phyloP scores from a whole-genome alignment of 2,888 invertebrate species.

The Aricia artaxerxes region DNA sequence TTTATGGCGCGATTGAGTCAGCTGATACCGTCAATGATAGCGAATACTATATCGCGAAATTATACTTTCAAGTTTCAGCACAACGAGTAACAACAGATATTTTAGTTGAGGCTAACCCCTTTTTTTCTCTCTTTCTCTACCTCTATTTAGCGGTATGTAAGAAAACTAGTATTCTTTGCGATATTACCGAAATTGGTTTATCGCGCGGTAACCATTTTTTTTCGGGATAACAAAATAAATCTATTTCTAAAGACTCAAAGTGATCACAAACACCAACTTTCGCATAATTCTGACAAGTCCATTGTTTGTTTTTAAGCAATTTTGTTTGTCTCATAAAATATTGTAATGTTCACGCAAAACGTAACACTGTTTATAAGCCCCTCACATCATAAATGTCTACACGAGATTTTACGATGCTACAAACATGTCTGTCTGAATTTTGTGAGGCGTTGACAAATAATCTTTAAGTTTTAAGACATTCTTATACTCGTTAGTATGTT shows the following conservation, averaged over 20 bases:
- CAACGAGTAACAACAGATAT: background rate
- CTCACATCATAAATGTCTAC: slow-evolving; percentile 22
- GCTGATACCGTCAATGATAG: slow-evolving; percentile 26
- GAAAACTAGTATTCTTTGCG: no score
- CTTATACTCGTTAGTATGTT: background rate
- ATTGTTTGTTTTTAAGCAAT: background rate
- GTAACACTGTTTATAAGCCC: slow-evolving; percentile 17
- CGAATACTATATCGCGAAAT: slow-evolving; percentile 20
- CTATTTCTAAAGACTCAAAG: no score
- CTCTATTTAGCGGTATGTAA: no score
- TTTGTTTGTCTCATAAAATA: slow-evolving; percentile 7
- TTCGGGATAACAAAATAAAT: no score
- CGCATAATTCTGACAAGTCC: background rate
- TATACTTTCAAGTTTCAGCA: background rate
- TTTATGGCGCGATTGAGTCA: slow-evolving; percentile 20
- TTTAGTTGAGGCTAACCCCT: no score
- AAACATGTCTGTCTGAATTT: slow-evolving; percentile 22
- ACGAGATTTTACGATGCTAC: slow-evolving; percentile 14
- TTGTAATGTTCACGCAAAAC: slow-evolving; percentile 11
- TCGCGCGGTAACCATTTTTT: no score
- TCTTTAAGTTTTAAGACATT: slow-evolving; percentile 5
- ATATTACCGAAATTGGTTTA: no score
- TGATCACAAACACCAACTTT: no score
- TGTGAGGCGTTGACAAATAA: slow-evolving; percentile 27
- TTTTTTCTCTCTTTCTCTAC: no score